Evolutionary conservation across 2,888 invertebrate species (phyloP).

Genomic region (Agonum fuliginosum): DNA sequence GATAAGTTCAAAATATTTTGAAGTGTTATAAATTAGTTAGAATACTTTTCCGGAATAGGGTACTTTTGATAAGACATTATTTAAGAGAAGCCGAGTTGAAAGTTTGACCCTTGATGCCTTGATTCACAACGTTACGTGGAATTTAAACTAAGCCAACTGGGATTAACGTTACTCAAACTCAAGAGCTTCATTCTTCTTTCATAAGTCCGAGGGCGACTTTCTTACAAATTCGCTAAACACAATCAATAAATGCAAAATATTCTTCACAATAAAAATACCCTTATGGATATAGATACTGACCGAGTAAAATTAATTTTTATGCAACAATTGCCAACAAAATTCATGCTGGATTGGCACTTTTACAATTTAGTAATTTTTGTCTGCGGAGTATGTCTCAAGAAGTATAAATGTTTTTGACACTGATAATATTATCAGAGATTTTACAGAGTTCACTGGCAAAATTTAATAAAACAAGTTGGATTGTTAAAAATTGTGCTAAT

Average conservation of each 20-base stretch:
- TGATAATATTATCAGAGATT: too few relatives aligned
- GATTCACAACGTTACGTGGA: slow-evolving; percentile 12
- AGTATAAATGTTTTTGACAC: too few relatives aligned
- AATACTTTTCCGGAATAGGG: not conserved
- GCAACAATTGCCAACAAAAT: too few relatives aligned
- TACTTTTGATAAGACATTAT: slow-evolving; percentile 16
- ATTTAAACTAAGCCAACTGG: slow-evolving; percentile 25
- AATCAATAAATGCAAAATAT: not conserved
- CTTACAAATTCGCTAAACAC: not conserved
- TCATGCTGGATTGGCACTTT: too few relatives aligned
- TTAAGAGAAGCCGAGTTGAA: slow-evolving; percentile 8
- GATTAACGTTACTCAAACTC: slow-evolving; percentile 19
- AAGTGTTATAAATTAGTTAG: not conserved
- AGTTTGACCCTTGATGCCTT: slow-evolving; percentile 15
- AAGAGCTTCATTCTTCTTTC: slow-evolving; percentile 5
- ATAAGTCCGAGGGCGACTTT: not conserved
- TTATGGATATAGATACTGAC: too few relatives aligned
- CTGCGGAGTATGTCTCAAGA: too few relatives aligned
- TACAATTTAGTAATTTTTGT: too few relatives aligned
- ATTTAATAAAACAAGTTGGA: too few relatives aligned
- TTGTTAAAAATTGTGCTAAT: too few relatives aligned
- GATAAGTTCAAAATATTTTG: not conserved
- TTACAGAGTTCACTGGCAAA: too few relatives aligned
- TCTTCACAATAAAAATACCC: too few relatives aligned
- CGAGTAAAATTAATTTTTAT: too few relatives aligned